phyloP scores from a whole-genome alignment of 2,113 vertebrate genomes.

The Alligator sinensis region DNA sequence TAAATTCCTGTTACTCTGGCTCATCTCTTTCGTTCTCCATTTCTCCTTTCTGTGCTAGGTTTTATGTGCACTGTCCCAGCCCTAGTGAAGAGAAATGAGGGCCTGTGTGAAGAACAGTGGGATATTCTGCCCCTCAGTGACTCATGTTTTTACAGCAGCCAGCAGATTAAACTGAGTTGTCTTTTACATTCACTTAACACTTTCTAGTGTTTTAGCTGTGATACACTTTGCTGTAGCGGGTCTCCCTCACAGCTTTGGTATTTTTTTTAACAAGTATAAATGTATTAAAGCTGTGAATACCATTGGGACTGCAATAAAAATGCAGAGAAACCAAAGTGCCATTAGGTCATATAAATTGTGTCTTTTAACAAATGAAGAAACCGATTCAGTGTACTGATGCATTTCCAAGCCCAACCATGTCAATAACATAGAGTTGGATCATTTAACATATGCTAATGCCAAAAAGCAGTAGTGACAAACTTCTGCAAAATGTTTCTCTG shows the following conservation, averaged over 20 bases:
- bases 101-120: neutral
- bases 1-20: no score
- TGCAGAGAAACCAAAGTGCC: neutral
- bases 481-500: neutral
- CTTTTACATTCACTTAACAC: neutral
- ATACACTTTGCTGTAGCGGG: neutral
- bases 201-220: neutral
- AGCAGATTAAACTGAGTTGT: neutral
- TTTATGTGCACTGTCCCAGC: neutral
- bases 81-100: neutral
- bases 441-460: neutral
- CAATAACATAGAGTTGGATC: neutral
- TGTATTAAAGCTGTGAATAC: neutral
- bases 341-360: neutral
- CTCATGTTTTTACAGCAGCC: neutral
- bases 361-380: neutral
- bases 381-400: neutral
- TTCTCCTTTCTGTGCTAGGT: fast-evolving
- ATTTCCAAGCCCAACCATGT: neutral
- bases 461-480: neutral
- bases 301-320: neutral
- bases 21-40: no score
- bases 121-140: neutral
- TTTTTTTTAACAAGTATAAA: neutral
- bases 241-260: neutral